phyloP scores from a whole-genome alignment of 2,888 invertebrate genomes.

The Thumatha senex region DNA sequence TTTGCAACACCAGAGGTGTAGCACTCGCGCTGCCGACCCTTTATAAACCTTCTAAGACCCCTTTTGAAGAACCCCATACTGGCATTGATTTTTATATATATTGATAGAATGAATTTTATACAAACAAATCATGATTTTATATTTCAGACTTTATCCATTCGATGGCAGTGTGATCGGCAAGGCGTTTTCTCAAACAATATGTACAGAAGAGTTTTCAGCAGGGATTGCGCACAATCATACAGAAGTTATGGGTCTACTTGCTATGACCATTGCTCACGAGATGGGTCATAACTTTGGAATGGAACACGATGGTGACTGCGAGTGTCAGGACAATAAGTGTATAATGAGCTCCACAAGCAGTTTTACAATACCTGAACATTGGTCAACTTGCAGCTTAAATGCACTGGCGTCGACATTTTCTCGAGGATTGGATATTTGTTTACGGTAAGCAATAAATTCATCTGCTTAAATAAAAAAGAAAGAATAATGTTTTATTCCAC shows the following conservation, averaged over 20 bases:
- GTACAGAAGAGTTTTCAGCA: slow-evolving; percentile 91
- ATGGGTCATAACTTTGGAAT: slow-evolving; percentile 23
- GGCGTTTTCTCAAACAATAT: slow-evolving; percentile 97
- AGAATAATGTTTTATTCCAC: too few species aligned
- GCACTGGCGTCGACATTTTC: slow-evolving; percentile 94
- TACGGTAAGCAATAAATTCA: slow-evolving; percentile 59
- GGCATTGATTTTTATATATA: too few species aligned
- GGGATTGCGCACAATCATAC: slow-evolving; percentile 9
- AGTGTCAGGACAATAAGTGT: slow-evolving; percentile 93
- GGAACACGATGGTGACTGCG: slow-evolving; percentile 83
- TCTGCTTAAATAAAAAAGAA: too few species aligned
- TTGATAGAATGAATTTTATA: too few species aligned
- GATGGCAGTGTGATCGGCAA: slow-evolving; percentile 98
- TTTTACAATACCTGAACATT: slow-evolving; percentile 90
- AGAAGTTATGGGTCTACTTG: not conserved
- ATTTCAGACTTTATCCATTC: slow-evolving; percentile 92
- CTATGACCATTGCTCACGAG: slow-evolving; percentile 18
- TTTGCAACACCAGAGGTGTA: too few species aligned
- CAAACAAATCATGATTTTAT: too few species aligned
- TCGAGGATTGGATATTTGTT: slow-evolving; percentile 97
- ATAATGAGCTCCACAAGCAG: slow-evolving; percentile 98
- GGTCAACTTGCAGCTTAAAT: slow-evolving; percentile 97
- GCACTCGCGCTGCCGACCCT: too few species aligned
- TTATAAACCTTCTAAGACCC: too few species aligned
- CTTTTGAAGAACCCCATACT: too few species aligned